These are phyloP conservation scores for Trichomalopsis sarcophagae DNA, from an alignment of 1,140 invertebrate species.

Conservation along the genomic window DNA sequence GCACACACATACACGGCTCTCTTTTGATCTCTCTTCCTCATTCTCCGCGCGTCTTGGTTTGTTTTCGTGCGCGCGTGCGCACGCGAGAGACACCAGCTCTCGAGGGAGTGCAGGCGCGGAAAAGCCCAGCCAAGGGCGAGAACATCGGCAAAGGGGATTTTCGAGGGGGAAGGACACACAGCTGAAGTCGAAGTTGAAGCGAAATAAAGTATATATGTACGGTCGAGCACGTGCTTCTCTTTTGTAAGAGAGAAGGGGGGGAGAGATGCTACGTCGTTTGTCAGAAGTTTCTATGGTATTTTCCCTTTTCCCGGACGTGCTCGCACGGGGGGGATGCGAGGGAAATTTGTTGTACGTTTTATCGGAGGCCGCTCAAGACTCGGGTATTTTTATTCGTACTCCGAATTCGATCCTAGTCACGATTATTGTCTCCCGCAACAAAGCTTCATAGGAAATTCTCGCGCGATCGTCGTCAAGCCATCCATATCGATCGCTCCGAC, in stretches of 20 bases:
- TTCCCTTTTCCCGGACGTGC: neutral
- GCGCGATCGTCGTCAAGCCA: constrained; percentile 36
- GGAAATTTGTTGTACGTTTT: neutral
- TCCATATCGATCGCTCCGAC: neutral
- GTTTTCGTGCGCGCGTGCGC: neutral
- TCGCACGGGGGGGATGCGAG: neutral
- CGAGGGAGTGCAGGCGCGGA: neutral
- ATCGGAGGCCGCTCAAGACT: neutral
- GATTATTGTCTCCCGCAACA: no score
- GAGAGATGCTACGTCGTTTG: neutral
- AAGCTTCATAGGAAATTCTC: neutral
- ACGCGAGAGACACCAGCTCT: neutral
- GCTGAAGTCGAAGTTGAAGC: neutral
- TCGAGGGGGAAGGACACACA: neutral
- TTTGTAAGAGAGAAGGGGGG: neutral
- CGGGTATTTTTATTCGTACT: no score
- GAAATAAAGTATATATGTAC: no score
- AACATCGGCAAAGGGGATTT: constrained; percentile 15
- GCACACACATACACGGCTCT: neutral
- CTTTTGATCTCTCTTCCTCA: constrained; percentile 34
- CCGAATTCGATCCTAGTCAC: no score
- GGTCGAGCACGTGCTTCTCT: neutral
- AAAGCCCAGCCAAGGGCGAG: constrained; percentile 5
- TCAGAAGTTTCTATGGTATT: neutral
- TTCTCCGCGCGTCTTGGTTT: constrained; percentile 3